These are phyloP conservation scores for Lynx canadensis DNA, from an alignment of 2,113 vertebrate genomes.

Conservation along the genomic window DNA sequence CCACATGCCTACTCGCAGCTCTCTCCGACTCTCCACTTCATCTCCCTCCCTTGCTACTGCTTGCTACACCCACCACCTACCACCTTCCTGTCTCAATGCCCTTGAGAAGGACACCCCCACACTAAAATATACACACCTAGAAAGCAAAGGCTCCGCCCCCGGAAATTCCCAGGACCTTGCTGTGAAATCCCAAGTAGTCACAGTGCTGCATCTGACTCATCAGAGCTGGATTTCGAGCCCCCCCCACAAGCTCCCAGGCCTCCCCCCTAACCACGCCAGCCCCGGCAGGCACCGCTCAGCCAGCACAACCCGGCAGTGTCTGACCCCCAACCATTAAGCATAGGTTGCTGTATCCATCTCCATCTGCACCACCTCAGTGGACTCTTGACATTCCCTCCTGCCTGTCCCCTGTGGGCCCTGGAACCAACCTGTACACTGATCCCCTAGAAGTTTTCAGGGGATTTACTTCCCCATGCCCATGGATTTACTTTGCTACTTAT, in stretches of 20 bases:
- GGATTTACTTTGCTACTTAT: not conserved
- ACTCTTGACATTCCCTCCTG: not conserved
- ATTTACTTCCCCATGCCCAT: not conserved
- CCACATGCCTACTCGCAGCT: not conserved
- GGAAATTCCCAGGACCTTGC: not conserved
- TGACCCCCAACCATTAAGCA: not conserved
- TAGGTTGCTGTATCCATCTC: not conserved
- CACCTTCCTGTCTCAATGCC: not conserved
- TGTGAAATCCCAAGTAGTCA: not conserved
- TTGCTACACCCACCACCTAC: not conserved
- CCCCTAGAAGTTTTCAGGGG: not conserved
- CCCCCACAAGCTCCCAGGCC: not conserved
- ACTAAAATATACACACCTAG: not conserved
- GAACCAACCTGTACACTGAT: not conserved
- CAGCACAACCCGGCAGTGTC: not conserved
- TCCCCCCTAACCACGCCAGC: not conserved
- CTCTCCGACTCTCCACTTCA: not conserved
- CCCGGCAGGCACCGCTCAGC: not conserved
- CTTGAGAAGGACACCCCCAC: not conserved
- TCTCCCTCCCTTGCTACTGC: not conserved
- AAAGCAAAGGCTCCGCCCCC: not conserved
- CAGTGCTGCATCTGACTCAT: not conserved
- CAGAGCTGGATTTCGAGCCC: not conserved
- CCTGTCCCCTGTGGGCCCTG: not conserved
- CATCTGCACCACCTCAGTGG: not conserved